phyloP scores from a whole-genome alignment of 1,140 invertebrate genomes.

The Cotesia chilonis region DNA sequence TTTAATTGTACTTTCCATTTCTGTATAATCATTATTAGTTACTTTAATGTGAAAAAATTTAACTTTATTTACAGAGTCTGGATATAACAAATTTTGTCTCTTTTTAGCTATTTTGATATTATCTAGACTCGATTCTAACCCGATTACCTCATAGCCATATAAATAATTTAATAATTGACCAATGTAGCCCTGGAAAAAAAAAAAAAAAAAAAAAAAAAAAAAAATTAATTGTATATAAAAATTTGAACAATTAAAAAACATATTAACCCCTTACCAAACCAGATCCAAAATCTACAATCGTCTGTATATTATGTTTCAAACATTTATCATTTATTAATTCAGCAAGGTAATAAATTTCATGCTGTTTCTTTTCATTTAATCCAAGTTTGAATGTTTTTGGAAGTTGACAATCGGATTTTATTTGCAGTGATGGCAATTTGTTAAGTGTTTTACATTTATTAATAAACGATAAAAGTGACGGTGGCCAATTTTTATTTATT shows the following conservation, averaged over 20 bases:
- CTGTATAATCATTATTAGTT: conserved; percentile 55
- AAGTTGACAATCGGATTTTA: conserved; percentile 34
- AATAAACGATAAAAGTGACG: conserved; percentile 61
- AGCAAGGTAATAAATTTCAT: conserved; percentile 74
- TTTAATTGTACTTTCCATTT: neutral
- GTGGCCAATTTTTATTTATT: conserved; percentile 55
- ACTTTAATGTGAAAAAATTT: conserved; percentile 70
- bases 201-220: neutral
- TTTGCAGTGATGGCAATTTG: conserved; percentile 38
- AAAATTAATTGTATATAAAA: conserved; percentile 15
- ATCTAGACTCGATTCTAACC: conserved; percentile 73
- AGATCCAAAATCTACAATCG: conserved; percentile 83
- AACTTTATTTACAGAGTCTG: conserved; percentile 64
- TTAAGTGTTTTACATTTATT: conserved; percentile 52
- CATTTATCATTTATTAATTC: conserved; percentile 70
- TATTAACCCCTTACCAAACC: conserved; percentile 71
- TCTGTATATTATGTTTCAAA: conserved; percentile 59
- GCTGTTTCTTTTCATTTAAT: conserved; percentile 72
- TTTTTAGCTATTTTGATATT: conserved; percentile 72
- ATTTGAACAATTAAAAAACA: neutral
- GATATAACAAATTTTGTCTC: conserved; percentile 69
- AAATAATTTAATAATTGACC: conserved; percentile 74
- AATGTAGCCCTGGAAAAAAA: conserved; percentile 74
- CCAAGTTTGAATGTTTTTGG: conserved; percentile 56
- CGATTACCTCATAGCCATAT: conserved; percentile 74